phyloP scores from a whole-genome alignment of 1,140 invertebrate genomes.

The Adelges cooleyi region DNA sequence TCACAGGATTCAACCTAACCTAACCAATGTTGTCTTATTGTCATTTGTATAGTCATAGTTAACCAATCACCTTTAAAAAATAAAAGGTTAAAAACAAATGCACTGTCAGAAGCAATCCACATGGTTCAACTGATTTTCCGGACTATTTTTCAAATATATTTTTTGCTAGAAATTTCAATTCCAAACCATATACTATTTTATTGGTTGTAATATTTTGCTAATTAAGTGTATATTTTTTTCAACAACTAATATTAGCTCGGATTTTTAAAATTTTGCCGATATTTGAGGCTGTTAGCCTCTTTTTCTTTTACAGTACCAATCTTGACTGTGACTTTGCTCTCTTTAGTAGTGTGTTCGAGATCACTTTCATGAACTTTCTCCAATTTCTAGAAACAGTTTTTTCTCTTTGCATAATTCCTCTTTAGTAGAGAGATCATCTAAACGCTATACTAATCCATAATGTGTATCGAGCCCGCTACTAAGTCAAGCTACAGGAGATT shows the following conservation, averaged over 20 bases:
- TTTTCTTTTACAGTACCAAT: neutral
- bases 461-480: neutral
- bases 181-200: neutral
- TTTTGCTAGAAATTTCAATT: neutral
- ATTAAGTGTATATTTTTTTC: neutral
- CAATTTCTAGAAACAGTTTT: neutral
- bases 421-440: neutral
- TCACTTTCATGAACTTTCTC: neutral
- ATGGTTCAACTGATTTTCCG: neutral
- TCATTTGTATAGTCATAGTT: too few relatives aligned
- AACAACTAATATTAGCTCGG: neutral
- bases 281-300: neutral
- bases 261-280: neutral
- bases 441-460: neutral
- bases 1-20: too few relatives aligned
- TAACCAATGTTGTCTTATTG: too few relatives aligned
- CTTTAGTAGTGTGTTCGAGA: neutral
- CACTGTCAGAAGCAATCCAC: neutral
- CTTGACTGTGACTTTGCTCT: neutral
- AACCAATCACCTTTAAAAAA: too few relatives aligned
- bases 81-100: too few relatives aligned
- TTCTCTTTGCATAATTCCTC: neutral
- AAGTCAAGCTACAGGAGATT: neutral
- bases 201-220: neutral
- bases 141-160: neutral